phyloP scores from a whole-genome alignment of 2,888 invertebrate species.

The Muschampia plurimacula region DNA sequence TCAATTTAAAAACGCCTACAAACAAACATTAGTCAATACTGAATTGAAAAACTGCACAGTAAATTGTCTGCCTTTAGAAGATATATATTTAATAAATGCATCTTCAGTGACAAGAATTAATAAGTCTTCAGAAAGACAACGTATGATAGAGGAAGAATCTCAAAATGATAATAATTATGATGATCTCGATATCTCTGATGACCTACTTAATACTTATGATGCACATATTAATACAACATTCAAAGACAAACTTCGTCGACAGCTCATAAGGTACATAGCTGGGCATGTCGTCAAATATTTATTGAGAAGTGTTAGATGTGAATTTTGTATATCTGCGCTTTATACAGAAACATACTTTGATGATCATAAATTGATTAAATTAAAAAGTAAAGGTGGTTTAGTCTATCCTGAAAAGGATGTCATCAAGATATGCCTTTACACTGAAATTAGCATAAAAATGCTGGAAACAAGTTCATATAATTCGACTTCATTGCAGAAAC shows the following conservation, averaged over 20 bases:
- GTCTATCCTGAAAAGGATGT: conserved; percentile 1
- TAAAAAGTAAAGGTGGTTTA: conserved; percentile 1
- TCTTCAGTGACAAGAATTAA: conserved; percentile 10
- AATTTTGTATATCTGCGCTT: conserved; percentile 1
- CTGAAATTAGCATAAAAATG: not conserved
- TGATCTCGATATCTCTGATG: conserved; percentile 3
- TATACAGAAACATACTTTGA: conserved; percentile 3
- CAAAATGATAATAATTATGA: not conserved
- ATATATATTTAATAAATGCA: not conserved
- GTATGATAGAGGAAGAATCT: conserved; percentile 1
- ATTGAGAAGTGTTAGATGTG: not conserved
- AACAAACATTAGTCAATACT: not conserved
- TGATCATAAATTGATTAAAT: not conserved
- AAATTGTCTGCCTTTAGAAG: not conserved
- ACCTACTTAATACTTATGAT: not conserved
- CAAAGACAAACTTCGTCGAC: not conserved
- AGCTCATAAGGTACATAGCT: not conserved
- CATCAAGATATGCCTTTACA: conserved; percentile 4
- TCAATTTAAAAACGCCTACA: conserved; percentile 2
- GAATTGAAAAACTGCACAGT: not conserved
- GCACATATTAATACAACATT: conserved; percentile 3
- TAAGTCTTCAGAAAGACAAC: not conserved
- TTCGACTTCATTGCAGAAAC: not conserved
- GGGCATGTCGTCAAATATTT: conserved; percentile 8
- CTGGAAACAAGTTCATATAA: not conserved